Conservation (phyloP, 1,140 invertebrate genomes). For the Acromyrmex heyeri region DNA sequence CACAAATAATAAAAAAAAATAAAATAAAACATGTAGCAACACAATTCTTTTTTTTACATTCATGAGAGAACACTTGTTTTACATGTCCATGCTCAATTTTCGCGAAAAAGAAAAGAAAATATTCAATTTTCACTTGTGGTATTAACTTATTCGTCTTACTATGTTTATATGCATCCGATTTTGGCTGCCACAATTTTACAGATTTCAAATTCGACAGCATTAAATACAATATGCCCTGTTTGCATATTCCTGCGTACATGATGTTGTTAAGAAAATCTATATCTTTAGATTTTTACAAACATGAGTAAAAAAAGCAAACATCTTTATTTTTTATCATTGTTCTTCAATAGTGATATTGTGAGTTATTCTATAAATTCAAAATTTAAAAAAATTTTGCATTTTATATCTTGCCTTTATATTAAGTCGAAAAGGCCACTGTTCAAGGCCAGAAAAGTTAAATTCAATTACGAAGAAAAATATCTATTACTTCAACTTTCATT, state of each 20-base stretch:
- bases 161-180: conserved; percentile 55
- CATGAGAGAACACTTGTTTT: conserved; percentile 73
- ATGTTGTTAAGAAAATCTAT: conserved; percentile 71
- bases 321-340: conserved; percentile 70
- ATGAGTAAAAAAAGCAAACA: conserved; percentile 72
- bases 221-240: conserved; percentile 74
- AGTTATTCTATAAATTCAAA: conserved; percentile 73
- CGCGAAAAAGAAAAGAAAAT: conserved; percentile 61
- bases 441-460: conserved; percentile 83
- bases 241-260: conserved; percentile 73
- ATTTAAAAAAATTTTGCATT: conserved; percentile 72
- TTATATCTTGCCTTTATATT: conserved; percentile 74
- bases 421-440: conserved; percentile 85
- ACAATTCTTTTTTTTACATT: conserved; percentile 55
- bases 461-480: conserved; percentile 71
- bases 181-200: conserved; percentile 44
- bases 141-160: conserved; percentile 57
- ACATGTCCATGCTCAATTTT: conserved; percentile 46
- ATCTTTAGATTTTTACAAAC: conserved; percentile 63
- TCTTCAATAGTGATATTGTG: conserved; percentile 53
- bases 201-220: conserved; percentile 50
- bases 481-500: conserved; percentile 63
- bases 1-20: conserved; percentile 50
- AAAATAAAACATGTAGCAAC: too few relatives aligned
- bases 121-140: conserved; percentile 71